These are phyloP conservation scores for Polydrusus cervinus DNA, from an alignment of 2,888 invertebrate species.

Conservation along the genomic window DNA sequence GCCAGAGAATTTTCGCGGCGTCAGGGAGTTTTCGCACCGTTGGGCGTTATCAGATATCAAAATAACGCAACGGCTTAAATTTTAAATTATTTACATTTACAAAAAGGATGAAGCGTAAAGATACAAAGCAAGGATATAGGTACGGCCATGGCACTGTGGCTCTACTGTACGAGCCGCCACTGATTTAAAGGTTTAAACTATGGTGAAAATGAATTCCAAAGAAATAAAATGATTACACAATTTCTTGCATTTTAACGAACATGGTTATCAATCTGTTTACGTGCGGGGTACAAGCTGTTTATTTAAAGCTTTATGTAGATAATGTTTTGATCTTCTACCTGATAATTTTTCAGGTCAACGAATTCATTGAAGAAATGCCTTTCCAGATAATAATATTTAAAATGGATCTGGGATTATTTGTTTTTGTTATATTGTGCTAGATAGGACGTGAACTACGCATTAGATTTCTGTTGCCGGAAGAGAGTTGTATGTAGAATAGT, in stretches of 20 bases:
- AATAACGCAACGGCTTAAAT: too few species aligned
- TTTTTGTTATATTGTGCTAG: slow-evolving; percentile 4
- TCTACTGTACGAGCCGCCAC: too few species aligned
- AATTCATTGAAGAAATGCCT: slow-evolving; percentile 39
- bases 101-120: too few species aligned
- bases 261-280: slow-evolving; percentile 16
- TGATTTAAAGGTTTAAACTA: too few species aligned
- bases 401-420: slow-evolving; percentile 12
- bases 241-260: neutral
- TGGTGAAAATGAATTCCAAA: slow-evolving; percentile 16
- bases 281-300: slow-evolving; percentile 18
- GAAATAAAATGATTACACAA: neutral
- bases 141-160: too few species aligned
- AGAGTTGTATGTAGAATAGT: neutral
- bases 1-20: too few species aligned
- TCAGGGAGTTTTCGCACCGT: too few species aligned
- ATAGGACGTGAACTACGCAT: slow-evolving; percentile 9
- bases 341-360: slow-evolving; percentile 40
- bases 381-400: slow-evolving; percentile 17
- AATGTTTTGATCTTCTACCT: slow-evolving; percentile 34
- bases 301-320: slow-evolving; percentile 31
- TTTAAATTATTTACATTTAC: too few species aligned
- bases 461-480: slow-evolving; percentile 15
- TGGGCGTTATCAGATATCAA: too few species aligned
- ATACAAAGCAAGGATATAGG: too few species aligned